Percentiles rank a stretch among this genome's conserved stretches.
phyloP scores from a whole-genome alignment of 2,797 vertebrate genomes.

The Centropyge bicolor region DNA sequence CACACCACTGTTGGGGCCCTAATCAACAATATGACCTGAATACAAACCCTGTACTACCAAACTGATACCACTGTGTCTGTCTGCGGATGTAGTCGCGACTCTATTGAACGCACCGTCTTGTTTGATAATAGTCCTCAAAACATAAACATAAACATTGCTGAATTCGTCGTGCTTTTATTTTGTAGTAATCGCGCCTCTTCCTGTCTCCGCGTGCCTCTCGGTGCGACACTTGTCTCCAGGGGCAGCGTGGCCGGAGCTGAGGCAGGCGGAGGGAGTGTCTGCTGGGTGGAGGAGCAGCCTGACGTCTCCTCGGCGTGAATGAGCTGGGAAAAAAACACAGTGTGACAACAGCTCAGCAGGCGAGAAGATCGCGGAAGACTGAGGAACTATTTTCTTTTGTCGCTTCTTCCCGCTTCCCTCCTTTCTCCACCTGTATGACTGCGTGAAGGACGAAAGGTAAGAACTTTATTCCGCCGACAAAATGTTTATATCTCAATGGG shows the following conservation, averaged over 20 bases:
- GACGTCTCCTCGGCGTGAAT: conserved; percentile 62
- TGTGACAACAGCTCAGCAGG: conserved; percentile 53
- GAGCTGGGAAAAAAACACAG: conserved; percentile 35
- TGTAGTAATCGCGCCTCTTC: conserved; percentile 27
- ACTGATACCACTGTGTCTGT: neutral
- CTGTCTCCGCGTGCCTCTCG: rapidly evolving
- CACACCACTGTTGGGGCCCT: too few relatives aligned
- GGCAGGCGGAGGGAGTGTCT: conserved; percentile 68
- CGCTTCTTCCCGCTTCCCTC: conserved; percentile 44
- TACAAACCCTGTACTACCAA: neutral
- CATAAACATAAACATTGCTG: too few relatives aligned
- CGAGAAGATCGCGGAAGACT: conserved; percentile 41
- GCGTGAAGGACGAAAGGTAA: conserved; percentile 72
- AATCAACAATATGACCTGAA: neutral
- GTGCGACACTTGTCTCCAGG: neutral
- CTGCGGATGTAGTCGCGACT: neutral
- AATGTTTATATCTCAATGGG: neutral
- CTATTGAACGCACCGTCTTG: neutral
- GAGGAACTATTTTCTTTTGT: conserved; percentile 31
- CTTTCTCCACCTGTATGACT: conserved; percentile 57
- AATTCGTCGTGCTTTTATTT: conserved; percentile 41
- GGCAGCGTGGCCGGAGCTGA: conserved; percentile 12
- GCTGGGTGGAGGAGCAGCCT: conserved; percentile 42
- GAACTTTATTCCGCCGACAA: neutral
- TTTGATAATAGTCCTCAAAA: too few relatives aligned